A percentile compares a stretch with the other conserved stretches of the same genome.
Conservation (phyloP, 1,140 invertebrate genomes). For the Zaprionus vittiger region DNA sequence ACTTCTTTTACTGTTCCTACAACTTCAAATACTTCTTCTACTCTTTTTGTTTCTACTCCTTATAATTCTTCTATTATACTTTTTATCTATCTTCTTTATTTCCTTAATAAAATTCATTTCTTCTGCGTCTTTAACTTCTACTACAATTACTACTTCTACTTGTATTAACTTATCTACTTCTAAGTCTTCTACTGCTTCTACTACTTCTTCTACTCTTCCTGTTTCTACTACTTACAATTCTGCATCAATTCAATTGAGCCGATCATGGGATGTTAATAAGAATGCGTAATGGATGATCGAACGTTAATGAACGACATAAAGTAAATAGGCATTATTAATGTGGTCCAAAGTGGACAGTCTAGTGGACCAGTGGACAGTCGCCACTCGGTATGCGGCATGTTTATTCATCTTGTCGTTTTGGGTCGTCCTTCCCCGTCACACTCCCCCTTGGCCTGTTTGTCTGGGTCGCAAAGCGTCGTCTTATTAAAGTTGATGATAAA, state of each 20-base stretch:
- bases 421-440: not conserved
- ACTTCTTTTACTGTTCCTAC: too few species aligned
- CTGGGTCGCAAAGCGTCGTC: not conserved
- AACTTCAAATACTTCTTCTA: not conserved
- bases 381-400: constrained; percentile 1
- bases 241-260: not conserved
- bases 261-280: constrained; percentile 9
- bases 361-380: not conserved
- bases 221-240: not conserved
- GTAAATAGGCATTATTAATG: constrained; percentile 10
- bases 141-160: too few species aligned
- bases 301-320: constrained; percentile 6
- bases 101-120: too few species aligned
- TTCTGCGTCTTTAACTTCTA: too few species aligned
- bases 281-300: not conserved
- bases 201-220: not conserved
- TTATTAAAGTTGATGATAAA: constrained; percentile 12
- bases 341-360: not conserved
- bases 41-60: not conserved
- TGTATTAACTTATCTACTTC: too few species aligned
- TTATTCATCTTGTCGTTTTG: constrained; percentile 4
- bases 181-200: too few species aligned
- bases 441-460: not conserved
- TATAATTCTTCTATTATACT: not conserved
- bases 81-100: too few species aligned